phyloP scores from a whole-genome alignment of 2,797 vertebrate genomes.

The Neomorphus geoffroyi region DNA sequence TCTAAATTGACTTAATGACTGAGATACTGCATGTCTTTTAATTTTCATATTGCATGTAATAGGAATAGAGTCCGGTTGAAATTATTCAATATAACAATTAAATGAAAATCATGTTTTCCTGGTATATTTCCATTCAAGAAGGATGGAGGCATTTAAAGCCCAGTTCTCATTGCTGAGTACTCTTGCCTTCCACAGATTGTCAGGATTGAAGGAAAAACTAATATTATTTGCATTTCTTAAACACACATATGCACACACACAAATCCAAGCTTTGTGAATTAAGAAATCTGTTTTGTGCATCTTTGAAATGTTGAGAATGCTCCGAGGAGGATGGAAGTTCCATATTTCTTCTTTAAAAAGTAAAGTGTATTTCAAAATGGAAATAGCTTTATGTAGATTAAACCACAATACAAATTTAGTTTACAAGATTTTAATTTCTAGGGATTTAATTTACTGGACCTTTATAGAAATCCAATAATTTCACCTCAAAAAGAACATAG shows the following conservation, averaged over 20 bases:
- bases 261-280: conserved; percentile 34
- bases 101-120: not conserved
- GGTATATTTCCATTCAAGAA: not conserved
- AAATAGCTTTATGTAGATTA: not conserved
- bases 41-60: not conserved
- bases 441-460: not conserved
- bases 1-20: not conserved
- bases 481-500: not conserved
- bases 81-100: not conserved
- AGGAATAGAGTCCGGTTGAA: not conserved
- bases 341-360: not conserved
- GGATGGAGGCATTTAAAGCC: not conserved
- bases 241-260: not conserved
- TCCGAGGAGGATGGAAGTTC: not conserved
- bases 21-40: not conserved
- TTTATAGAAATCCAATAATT: not conserved
- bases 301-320: not conserved
- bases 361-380: not conserved
- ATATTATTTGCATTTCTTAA: conserved; percentile 40
- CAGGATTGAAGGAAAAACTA: not conserved
- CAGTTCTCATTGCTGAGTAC: not conserved
- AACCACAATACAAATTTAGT: not conserved
- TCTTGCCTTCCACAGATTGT: not conserved
- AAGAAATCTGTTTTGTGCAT: conserved; percentile 10
- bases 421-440: not conserved